These are phyloP conservation scores for Octodon degus DNA, from an alignment of 2,113 vertebrate species.

Conservation along the genomic window DNA sequence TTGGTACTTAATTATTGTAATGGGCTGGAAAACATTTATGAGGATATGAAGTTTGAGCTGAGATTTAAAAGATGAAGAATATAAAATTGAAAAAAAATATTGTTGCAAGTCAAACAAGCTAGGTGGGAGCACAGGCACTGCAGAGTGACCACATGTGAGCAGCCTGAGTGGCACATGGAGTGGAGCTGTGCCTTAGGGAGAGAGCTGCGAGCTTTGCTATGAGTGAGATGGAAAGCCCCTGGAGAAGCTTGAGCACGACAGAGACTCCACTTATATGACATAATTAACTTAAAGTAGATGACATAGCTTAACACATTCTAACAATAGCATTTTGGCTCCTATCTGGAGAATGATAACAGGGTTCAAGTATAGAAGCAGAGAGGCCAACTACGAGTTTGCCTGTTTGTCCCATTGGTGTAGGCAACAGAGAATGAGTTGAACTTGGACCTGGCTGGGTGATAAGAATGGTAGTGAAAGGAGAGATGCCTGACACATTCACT, in stretches of 20 bases:
- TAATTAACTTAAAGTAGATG: neutral
- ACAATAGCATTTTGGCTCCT: neutral
- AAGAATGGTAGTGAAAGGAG: neutral
- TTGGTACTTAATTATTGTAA: neutral
- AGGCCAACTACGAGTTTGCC: neutral
- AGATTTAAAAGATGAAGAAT: neutral
- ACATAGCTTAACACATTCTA: neutral
- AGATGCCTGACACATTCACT: neutral
- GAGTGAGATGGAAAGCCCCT: neutral
- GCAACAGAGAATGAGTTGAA: neutral
- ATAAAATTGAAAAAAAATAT: neutral
- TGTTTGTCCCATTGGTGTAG: neutral
- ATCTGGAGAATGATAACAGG: neutral
- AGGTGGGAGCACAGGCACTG: neutral
- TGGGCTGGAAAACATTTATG: neutral
- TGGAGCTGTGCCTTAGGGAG: neutral
- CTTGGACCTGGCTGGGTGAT: neutral
- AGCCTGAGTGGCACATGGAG: neutral
- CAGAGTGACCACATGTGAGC: accelerated
- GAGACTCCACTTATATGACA: neutral
- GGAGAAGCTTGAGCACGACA: neutral
- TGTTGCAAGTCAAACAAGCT: neutral
- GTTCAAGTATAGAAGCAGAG: neutral
- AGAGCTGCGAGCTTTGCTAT: neutral
- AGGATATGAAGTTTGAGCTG: neutral